Conservation (phyloP, 2,888 invertebrate species). For the Cyclophora punctaria region DNA sequence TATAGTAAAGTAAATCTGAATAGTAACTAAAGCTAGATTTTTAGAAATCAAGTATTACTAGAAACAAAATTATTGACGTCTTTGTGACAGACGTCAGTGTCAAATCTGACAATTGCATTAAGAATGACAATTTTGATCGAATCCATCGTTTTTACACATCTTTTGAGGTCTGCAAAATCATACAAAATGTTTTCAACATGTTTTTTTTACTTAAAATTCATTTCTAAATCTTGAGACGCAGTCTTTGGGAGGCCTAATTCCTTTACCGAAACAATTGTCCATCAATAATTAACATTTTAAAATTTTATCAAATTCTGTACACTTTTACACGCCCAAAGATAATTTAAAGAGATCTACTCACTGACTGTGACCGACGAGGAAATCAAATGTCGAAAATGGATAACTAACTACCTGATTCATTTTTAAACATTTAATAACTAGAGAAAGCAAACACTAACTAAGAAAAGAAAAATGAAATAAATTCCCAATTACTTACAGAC, state of each 20-base stretch:
- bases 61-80: too few species aligned
- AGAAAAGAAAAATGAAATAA: conserved; percentile 10
- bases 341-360: conserved; percentile 1
- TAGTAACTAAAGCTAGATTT: conserved; percentile 17
- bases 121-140: neutral
- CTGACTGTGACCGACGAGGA: neutral
- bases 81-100: neutral
- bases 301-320: conserved; percentile 12
- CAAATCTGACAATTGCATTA: neutral
- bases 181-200: neutral
- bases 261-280: conserved; percentile 6
- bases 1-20: neutral
- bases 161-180: neutral
- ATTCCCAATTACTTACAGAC: conserved; percentile 15
- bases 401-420: conserved; percentile 3
- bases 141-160: neutral
- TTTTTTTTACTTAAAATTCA: conserved; percentile 4
- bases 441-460: conserved; percentile 15
- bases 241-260: conserved; percentile 12
- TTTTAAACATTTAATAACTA: conserved; percentile 10
- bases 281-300: conserved; percentile 11
- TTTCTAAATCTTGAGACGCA: conserved; percentile 9
- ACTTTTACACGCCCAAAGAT: conserved; percentile 7
- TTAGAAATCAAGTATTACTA: neutral
- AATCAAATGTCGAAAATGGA: neutral